phyloP scores from a whole-genome alignment of 2,113 vertebrate species.

The Rhabdomys dilectus region DNA sequence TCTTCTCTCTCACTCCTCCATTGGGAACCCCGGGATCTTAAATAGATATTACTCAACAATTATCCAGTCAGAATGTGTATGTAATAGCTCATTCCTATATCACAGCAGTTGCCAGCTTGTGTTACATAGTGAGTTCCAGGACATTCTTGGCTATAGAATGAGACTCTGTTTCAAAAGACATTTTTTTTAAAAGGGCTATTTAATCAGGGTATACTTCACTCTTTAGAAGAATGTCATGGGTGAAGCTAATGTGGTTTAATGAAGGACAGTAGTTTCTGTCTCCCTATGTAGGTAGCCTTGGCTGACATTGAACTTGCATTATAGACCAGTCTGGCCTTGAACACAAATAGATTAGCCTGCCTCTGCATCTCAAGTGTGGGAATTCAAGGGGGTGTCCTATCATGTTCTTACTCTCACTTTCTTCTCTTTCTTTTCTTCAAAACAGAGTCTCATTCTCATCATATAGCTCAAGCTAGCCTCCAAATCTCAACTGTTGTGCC shows the following conservation, averaged over 20 bases:
- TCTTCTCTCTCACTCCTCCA: too few relatives aligned
- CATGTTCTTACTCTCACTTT: not conserved
- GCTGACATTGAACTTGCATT: not conserved
- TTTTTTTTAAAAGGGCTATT: not conserved
- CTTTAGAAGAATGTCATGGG: slow-evolving; percentile 16
- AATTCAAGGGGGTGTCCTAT: not conserved
- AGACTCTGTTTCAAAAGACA: not conserved
- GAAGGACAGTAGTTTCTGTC: slow-evolving; percentile 21
- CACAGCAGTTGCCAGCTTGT: not conserved
- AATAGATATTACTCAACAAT: slow-evolving; percentile 53
- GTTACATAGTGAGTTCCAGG: not conserved
- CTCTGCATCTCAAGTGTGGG: not conserved
- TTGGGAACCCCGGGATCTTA: not conserved
- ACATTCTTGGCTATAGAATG: not conserved
- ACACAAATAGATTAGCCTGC: not conserved
- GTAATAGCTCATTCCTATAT: not conserved
- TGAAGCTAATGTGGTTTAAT: slow-evolving; percentile 49
- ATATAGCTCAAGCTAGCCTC: not conserved
- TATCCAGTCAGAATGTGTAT: not conserved
- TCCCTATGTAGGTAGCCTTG: not conserved
- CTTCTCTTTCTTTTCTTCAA: not conserved
- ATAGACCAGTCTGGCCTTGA: not conserved
- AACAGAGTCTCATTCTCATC: not conserved
- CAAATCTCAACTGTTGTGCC: not conserved
- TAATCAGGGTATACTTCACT: slow-evolving; percentile 8